Base-by-base conservation (phyloP, 2,113 vertebrate species). In the Riparia riparia region DNA sequence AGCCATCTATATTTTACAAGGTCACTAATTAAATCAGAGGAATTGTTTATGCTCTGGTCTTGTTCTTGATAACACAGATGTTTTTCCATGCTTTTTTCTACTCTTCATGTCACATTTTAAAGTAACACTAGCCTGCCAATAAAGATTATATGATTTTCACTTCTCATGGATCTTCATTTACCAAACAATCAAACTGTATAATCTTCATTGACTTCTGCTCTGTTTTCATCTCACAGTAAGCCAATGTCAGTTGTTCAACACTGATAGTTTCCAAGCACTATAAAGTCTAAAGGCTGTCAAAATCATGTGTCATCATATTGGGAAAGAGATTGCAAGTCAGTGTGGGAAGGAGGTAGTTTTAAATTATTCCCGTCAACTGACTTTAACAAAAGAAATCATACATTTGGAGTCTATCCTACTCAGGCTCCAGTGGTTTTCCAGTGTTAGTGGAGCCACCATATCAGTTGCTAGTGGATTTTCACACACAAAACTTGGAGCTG, bases 121-220 rank as follows among this genome's bases (percentile, higher is more conserved):
- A 82, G 37, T 72, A 90, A 82, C 34, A 26, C 42, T 32, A 80
- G 12, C 32, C 74, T 85, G 70, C 37, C 66, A 79, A 74, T 79
- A 83, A 89, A 79, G 71, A 86, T 77, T 41, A 24, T 51, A 50
- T 68, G 73, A 41, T 85, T 90, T 85, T 82, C 31, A 53, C 31
- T 68, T 91, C 57, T 72, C 41, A 45, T 42, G 73, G 66, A 61
- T 88, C 74, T 76, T 91, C 37, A 69, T 82, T 93, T 92, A 73
- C 10, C 8, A 72, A 83, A 57, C 32, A 63, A 80, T 65, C 42
- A 68, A 82, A 76, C 17, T 42, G 21, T 57, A 34, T 66, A 80
- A 82, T 70, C 54, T 86, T 77, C 45, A 94, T 72, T 65, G 82
- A 82, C 63, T 76, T 94, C 37, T 88, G 29, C 20, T 87, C 56